Evolutionary conservation across 2,888 invertebrate species (phyloP).

Genomic region (Teinopalpus imperialis): DNA sequence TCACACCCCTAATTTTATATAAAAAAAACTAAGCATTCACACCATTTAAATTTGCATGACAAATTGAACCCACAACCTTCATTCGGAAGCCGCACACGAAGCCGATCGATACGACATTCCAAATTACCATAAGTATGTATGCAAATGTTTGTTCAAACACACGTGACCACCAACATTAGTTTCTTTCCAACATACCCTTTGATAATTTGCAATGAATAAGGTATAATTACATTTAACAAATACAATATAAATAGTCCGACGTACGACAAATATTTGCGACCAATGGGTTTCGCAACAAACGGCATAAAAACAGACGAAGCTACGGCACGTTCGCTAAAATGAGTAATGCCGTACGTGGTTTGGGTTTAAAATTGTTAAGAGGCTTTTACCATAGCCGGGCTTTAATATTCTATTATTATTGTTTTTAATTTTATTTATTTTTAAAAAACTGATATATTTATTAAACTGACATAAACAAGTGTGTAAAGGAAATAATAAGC

Average conservation of each 20-base stretch:
- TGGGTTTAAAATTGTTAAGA: constrained; percentile 16
- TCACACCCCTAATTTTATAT: too few relatives aligned
- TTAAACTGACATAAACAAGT: too few relatives aligned
- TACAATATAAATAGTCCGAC: background rate
- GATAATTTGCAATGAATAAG: constrained; percentile 10
- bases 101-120: background rate
- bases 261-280: constrained; percentile 20
- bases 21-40: too few relatives aligned
- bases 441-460: too few relatives aligned
- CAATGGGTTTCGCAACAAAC: constrained; percentile 4
- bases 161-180: constrained; percentile 1
- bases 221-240: constrained; percentile 11
- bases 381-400: constrained; percentile 4
- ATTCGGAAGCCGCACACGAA: background rate
- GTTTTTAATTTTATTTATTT: too few relatives aligned
- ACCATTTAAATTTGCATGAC: constrained; percentile 7
- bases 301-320: constrained; percentile 16
- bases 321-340: constrained; percentile 25
- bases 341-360: constrained; percentile 27
- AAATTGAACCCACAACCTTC: background rate
- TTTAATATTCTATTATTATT: background rate
- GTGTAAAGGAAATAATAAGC: too few relatives aligned
- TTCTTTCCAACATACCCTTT: constrained; percentile 6
- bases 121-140: background rate
- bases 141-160: constrained; percentile 13